Percentiles rank a stretch among this genome's conserved stretches.
These are phyloP conservation scores for Epizoanthus stellaris DNA, from an alignment of 92 coral and sea anemone species.

Conservation along the genomic window DNA sequence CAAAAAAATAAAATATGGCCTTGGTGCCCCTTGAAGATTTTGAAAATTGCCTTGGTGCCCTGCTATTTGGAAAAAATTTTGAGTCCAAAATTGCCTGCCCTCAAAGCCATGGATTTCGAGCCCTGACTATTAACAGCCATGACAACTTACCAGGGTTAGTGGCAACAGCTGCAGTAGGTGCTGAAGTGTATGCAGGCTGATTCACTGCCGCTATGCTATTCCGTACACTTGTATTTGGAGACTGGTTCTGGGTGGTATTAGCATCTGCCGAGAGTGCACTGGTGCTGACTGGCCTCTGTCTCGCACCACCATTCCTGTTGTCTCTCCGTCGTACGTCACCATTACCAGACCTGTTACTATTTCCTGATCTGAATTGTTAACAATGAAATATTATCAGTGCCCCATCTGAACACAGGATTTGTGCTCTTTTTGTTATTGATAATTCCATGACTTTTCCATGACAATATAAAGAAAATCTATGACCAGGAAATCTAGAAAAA, in stretches of 20 bases:
- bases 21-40: too few species aligned
- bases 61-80: too few species aligned
- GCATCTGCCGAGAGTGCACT: conserved; percentile 66
- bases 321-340: conserved; percentile 82
- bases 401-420: background rate
- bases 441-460: too few species aligned
- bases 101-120: too few species aligned
- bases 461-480: too few species aligned
- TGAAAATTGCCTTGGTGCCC: too few species aligned
- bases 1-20: too few species aligned
- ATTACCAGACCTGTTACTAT: conserved; percentile 48
- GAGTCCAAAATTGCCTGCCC: too few species aligned
- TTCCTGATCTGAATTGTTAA: background rate
- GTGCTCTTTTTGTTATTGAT: too few species aligned
- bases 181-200: background rate
- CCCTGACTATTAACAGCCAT: too few species aligned
- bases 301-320: conserved; percentile 42
- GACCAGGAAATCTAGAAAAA: too few species aligned
- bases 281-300: conserved; percentile 88
- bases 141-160: conserved; percentile 4
- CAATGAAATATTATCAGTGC: background rate
- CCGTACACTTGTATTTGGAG: conserved; percentile 37
- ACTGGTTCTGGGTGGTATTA: conserved; percentile 1
- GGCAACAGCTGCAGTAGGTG: background rate
- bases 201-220: conserved; percentile 40